Evolutionary conservation across 2,888 invertebrate species (phyloP), one percentile per base, ranked within the genome.

Genomic region (Platycnemis pennipes): DNA sequence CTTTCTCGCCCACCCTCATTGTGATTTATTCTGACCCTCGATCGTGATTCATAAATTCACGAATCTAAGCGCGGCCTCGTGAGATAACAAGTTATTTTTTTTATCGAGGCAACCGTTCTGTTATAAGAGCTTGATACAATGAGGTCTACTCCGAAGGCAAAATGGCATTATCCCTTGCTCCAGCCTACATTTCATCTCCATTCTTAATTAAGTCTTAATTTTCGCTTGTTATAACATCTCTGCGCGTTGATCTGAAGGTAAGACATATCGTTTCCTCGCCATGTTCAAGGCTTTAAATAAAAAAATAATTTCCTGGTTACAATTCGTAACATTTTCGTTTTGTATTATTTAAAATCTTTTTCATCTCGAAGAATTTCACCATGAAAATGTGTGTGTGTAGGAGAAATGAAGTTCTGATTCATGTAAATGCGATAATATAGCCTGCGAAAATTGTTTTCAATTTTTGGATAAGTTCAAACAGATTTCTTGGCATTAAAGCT

Each of bases 11-110:
- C n/a, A 37, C 37, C 13, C 77, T 26, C 37, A 7, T 37, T 3
- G 37, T 77, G 37, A 77, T 77, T 11, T 37, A 77, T 37, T 37
- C 31, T 37, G 37, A 63, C 4, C 63, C 63, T 5, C 22, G 63
- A 77, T 77, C 42, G 56, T 91, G 63, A 63, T 44, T 56, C 63
- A 63, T 91, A 63, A 91, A 91, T 63, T 91, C 26, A n/a, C 63
- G n/a, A 91, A 63, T 56, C 63, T 56, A 63, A 63, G 91, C 11
- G 42, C n/a, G 37, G 11, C 22, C 49, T 56, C 91, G 56, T 31
- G 37, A 77, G 77, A 37, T 2, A 49, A 16, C 11, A 37, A 8
- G 16, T 77, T 13, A 77, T 77, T 77, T 37, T 31, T 77, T 37
- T 13, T 11, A 37, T 77, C 16, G 63, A 37, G 37, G n/a, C 42